Base-by-base conservation (phyloP, 1,140 invertebrate genomes). In the Drosophila melanica region DNA sequence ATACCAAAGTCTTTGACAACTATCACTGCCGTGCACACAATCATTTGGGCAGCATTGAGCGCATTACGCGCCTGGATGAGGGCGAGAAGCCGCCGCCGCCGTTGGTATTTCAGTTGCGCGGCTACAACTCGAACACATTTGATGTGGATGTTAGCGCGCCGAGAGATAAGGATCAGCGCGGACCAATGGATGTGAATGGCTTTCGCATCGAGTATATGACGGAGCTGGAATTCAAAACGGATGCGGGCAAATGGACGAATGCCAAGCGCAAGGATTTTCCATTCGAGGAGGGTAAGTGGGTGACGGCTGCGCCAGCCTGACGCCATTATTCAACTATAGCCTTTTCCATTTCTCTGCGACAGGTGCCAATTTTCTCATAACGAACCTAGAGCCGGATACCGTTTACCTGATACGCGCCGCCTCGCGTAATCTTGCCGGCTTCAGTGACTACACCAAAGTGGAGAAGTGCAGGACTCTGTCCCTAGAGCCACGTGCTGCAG, bases 11-110 rank as follows among this genome's bases (percentile, higher is more conserved):
- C 14, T 94, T 93, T 58, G 94, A 93, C 11, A 92, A 92, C 58
- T 94, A 94, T 79, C 90, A 92, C 27, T 94, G 94, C 76, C 90
- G 91, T 12, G 94, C 93, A 0, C 81, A 80, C 37, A 94, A 94
- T 74, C 81, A 79, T 35, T 76, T 93, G 68, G 94, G 94, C 11
- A 91, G 85, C 59, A 86, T 93, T 39, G 93, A 93, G 60, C 90
- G 93, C 8, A 86, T 90, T 10, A 93, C 93, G 23, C 90, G 81
- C 4, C 75, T 94, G 35, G 87, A 93, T 35, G 76, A 93, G 70
- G 94, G 94, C 35, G 90, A 92, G 7, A 93, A 93, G 75, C 93
- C 94, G 0, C 82, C 92, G 4, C 71, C 92, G 4, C 94, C 94
- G 0, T 39, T 41, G 6, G 72, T 84, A 27, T 81, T 91, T 1